Evolutionary conservation across 2,113 vertebrate species (phyloP), one percentile per base, ranked within the genome.

Genomic region (Microcebus murinus): DNA sequence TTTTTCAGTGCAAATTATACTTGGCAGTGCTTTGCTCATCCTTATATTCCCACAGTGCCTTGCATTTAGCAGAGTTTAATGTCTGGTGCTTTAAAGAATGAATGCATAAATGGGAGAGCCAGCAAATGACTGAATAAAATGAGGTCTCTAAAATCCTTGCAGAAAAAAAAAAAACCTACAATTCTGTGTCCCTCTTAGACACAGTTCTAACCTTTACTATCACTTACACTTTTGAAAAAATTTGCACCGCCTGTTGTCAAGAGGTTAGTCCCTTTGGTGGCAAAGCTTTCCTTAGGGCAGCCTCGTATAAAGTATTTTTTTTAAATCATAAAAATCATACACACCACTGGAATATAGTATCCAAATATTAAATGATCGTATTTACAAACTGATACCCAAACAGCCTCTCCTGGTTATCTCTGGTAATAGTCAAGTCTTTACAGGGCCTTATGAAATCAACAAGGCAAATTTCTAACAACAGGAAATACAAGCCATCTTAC

Each of bases 401-500:
- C 25, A 12, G 80, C 63, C 63, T 87, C 63, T 83, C 50, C 67
- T 57, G 31, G 52, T 50, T 86, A 14, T 42, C 42, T 84, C 87
- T 74, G 34, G 65, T 68, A 73, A 73, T 27, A 82, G 12, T 23
- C 6, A 12, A 42, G 73, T 77, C 59, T 85, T 91, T 39, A 4
- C n/a, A 68, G 18, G 20, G 55, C 79, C 61, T 90, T 77, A 27
- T 55, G n/a, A 89, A 87, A 93, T 76, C 87, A 88, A 74, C 1
- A 42, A 96, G 83, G 65, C n/a, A 67, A 91, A 94, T 81, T 94
- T 93, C 90, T 90, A 87, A 34, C 39, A 42, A 94, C 17, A 90
- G 91, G 57, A 96, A 95, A 87, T 74, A 73, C n/a, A 87, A 92
- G 29, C 52, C 2, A 4, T 86, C 80, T 92, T 61, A 80, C 76